Evolutionary conservation across 2,888 invertebrate genomes (phyloP).

Genomic region (Kuschelorhynchus macadamiae): DNA sequence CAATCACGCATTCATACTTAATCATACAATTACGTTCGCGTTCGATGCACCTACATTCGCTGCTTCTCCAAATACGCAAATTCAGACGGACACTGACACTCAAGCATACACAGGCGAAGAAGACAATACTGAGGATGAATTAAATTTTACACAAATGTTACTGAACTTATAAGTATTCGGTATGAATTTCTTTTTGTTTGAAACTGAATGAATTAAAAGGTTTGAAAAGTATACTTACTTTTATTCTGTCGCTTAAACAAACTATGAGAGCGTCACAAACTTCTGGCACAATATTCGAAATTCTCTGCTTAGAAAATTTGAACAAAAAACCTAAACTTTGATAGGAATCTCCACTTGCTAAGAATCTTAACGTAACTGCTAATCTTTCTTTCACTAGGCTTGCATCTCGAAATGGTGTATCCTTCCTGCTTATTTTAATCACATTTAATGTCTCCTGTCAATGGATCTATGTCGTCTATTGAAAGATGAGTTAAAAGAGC

Average conservation of each 20-base stretch:
- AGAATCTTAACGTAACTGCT: conserved; percentile 24
- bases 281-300: conserved; percentile 43
- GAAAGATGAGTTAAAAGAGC: conserved; percentile 35
- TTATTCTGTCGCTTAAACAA: conserved; percentile 38
- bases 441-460: conserved; percentile 40
- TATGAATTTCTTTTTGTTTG: conserved; percentile 6
- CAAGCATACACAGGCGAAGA: conserved; percentile 22
- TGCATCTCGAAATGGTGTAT: conserved; percentile 42
- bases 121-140: conserved; percentile 14
- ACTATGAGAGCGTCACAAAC: conserved; percentile 42
- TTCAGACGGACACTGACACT: conserved; percentile 12
- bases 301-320: conserved; percentile 36
- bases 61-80: conserved; percentile 26
- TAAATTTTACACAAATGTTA: conserved; percentile 6
- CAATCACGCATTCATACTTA: no score
- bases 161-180: neutral
- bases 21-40: no score
- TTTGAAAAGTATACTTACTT: conserved; percentile 28
- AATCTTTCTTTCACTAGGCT: conserved; percentile 36
- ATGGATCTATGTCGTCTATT: conserved; percentile 40
- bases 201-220: no score
- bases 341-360: conserved; percentile 37
- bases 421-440: conserved; percentile 39
- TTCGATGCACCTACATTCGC: conserved; percentile 12
- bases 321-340: conserved; percentile 36